Base-by-base conservation (phyloP, 2,113 vertebrate species). In the Rana temporaria region DNA sequence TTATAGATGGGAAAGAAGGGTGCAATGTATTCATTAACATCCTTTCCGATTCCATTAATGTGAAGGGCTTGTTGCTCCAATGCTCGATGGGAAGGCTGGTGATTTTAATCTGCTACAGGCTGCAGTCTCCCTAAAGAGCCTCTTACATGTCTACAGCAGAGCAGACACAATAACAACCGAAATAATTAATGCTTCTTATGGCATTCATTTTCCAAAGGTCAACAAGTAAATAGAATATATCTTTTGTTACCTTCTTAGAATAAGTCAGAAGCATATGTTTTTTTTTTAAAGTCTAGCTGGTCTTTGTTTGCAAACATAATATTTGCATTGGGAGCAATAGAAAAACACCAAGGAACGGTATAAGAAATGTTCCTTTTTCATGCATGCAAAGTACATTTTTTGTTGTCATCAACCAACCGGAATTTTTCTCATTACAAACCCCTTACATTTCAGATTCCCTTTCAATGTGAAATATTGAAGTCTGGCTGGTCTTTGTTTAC, bases 131-230 rank as follows among this genome's bases (percentile, higher is more conserved):
- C 71, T 67, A 83, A 78, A 89, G 81, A 56, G 69, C 69, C 42
- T 48, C 82, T 67, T 85, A 78, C 72, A 64, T 5, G 65, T 32
- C 57, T 60, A 68, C 65, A 67, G 62, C 59, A 24, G 19, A 85
- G 57, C 48, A 84, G 63, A 62, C 22, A 81, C 15, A 82, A 60
- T 53, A 80, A 78, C 53, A 78, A 80, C 66, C 86, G 32, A 73
- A 55, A 76, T 79, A 81, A 85, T n/a, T 38, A 57, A 1, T 48
- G 79, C 17, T 19, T 55, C 4, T 14, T 17, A 83, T 83, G 79
- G 75, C 71, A 24, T 62, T 85, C 73, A 83, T 88, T 87, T 75
- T 18, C 20, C 32, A 68, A 73, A 86, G 82, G 83, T 84, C 82
- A 87, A 85, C 82, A 78, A 64, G 84, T 75, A 79, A 85, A 56